Conservation (phyloP, 2,888 invertebrate genomes). For the Dryocosmus kuriphilus region DNA sequence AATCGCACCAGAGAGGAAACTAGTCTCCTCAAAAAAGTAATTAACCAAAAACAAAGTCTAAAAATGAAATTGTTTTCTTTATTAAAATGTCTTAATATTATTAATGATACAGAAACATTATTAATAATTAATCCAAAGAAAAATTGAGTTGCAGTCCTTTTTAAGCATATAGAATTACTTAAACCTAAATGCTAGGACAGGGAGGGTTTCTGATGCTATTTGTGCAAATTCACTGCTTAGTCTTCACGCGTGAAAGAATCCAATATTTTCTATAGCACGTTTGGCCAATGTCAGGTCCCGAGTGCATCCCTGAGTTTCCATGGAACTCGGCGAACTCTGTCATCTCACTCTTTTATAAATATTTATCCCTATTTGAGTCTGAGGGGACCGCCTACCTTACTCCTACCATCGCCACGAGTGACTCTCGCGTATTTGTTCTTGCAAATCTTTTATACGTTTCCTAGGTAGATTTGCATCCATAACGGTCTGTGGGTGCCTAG, state of each 20-base stretch:
- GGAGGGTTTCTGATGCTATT: not conserved
- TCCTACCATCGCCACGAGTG: conserved; percentile 30
- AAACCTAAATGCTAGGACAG: too few relatives aligned
- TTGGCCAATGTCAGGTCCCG: conserved; percentile 45
- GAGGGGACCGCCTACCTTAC: conserved; percentile 57
- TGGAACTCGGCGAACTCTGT: conserved; percentile 33
- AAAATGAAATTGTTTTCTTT: conserved; percentile 2
- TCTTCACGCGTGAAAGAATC: conserved; percentile 42
- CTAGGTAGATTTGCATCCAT: conserved; percentile 72
- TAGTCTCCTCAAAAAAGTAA: not conserved
- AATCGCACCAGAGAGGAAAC: conserved; percentile 14
- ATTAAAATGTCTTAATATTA: not conserved
- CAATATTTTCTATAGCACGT: conserved; percentile 59
- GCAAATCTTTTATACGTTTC: conserved; percentile 73
- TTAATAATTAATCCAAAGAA: not conserved
- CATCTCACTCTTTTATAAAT: conserved; percentile 72
- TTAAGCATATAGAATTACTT: not conserved
- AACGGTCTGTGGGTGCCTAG: conserved; percentile 61
- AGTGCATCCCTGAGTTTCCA: conserved; percentile 12
- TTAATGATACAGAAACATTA: not conserved
- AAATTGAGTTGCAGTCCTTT: not conserved
- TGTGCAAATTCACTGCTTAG: conserved; percentile 20
- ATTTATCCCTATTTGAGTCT: conserved; percentile 76
- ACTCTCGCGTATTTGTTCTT: conserved; percentile 67
- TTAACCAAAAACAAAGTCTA: conserved; percentile 1